Evolutionary conservation across 2,113 vertebrate species (phyloP).

Genomic region (Uropsilus gracilis): DNA sequence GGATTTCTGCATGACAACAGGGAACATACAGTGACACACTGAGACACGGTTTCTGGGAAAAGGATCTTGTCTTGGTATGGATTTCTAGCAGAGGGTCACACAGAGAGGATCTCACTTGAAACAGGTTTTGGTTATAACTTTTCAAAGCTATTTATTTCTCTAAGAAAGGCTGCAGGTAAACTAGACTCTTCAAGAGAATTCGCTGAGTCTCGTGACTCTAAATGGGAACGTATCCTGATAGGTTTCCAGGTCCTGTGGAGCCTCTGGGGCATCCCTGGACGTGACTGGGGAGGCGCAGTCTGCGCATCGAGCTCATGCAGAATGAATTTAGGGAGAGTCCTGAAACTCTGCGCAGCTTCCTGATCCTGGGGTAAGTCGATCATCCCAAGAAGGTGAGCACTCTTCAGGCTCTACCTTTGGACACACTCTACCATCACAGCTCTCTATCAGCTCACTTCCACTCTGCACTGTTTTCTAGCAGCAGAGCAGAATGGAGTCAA

Average conservation of each 20-base stretch:
- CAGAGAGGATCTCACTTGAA: neutral
- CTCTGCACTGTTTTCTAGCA: slow-evolving; percentile 40
- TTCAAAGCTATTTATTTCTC: slow-evolving; percentile 19
- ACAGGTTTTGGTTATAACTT: neutral
- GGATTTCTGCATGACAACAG: neutral
- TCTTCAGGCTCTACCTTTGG: neutral
- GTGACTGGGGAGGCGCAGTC: neutral
- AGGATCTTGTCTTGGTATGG: neutral
- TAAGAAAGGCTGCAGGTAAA: neutral
- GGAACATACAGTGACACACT: neutral
- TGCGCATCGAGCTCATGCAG: neutral
- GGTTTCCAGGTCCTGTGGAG: neutral
- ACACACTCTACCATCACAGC: neutral
- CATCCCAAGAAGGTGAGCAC: neutral
- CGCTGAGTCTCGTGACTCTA: neutral
- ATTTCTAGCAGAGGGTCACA: neutral
- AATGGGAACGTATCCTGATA: neutral
- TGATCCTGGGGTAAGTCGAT: neutral
- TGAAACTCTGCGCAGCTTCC: too few relatives aligned
- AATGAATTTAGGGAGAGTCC: neutral
- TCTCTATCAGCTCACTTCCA: too few relatives aligned
- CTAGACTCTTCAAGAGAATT: neutral
- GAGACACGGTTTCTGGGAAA: neutral
- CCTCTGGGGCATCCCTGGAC: neutral
- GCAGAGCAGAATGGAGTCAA: neutral